phyloP scores from a whole-genome alignment of 2,113 vertebrate species.

The Holacanthus passer region DNA sequence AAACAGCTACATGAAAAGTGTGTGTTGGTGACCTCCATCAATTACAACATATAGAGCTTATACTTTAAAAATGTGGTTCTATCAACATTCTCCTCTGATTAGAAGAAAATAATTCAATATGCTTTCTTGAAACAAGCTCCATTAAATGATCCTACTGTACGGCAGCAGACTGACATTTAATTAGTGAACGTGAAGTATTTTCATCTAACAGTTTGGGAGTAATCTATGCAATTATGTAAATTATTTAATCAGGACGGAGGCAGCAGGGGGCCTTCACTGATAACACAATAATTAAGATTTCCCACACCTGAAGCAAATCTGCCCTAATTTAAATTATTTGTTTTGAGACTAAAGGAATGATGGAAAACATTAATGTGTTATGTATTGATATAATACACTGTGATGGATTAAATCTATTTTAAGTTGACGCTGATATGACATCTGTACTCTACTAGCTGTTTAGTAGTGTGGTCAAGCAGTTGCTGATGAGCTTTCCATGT shows the following conservation, averaged over 20 bases:
- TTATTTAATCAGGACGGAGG: constrained; percentile 19
- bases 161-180: neutral
- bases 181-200: neutral
- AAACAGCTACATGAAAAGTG: neutral
- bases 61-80: neutral
- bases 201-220: neutral
- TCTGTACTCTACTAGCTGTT: neutral
- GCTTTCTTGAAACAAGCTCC: neutral
- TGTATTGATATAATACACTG: neutral
- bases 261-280: constrained; percentile 12
- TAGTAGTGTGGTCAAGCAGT: neutral
- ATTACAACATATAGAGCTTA: neutral
- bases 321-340: neutral
- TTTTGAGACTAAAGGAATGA: constrained; percentile 1
- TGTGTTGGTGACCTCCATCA: neutral
- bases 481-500: neutral
- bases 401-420: neutral
- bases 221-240: constrained; percentile 15
- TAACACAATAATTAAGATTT: constrained; percentile 15
- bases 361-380: neutral
- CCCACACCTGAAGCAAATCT: neutral
- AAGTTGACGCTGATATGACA: neutral
- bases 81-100: neutral
- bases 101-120: neutral
- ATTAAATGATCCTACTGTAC: neutral